Evolutionary conservation across 2,113 vertebrate genomes (phyloP), one percentile per base, ranked within the genome.

Genomic region (Sorex araneus): DNA sequence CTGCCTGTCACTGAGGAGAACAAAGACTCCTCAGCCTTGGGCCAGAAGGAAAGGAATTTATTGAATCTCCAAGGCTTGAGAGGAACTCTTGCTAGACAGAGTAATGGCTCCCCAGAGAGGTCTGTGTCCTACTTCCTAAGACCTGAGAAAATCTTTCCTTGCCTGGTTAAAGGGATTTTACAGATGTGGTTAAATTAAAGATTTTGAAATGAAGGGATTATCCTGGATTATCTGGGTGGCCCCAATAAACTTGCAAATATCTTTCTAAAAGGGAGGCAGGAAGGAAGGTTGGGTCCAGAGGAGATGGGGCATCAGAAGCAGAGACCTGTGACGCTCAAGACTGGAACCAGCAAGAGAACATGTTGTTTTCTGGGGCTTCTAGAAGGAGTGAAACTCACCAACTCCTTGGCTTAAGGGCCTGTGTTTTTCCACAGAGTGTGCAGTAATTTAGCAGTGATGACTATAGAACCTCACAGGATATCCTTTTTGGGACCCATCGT

Each of bases 1-100:
- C 82, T 40, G 40, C 8, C 43, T 9, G 69, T 82, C 84, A 27
- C 69, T 67, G 36, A 64, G 40, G 50, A 94, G 91, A 32, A 32
- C 28, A 21, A 8, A 23, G 32, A 2, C 21, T 57, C 8, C 50
- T 32, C 11, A 36, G 36, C 45, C 8, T 30, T 11, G 19, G 27
- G 36, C 47, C 5, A 83, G 28, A 15, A 0, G 19, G 28, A 5
- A 34, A 27, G 45, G 60, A 77, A 66, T 40, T 54, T 25, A 21
- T 9, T 36, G 23, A 18, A 0, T 80, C 47, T 32, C 54, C 30
- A 15, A 9, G 40, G 34, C 76, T 71, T 75, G 43, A 40, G n/a
- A 87, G 13, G 36, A 21, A 6, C 66, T 40, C 15, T 0, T n/a
- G 36, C 19, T 23, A 25, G 25, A 28, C 15, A 67, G 63, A 76